These are phyloP conservation scores for Lepus townsendii DNA, from an alignment of 2,797 vertebrate species.

Conservation along the genomic window DNA sequence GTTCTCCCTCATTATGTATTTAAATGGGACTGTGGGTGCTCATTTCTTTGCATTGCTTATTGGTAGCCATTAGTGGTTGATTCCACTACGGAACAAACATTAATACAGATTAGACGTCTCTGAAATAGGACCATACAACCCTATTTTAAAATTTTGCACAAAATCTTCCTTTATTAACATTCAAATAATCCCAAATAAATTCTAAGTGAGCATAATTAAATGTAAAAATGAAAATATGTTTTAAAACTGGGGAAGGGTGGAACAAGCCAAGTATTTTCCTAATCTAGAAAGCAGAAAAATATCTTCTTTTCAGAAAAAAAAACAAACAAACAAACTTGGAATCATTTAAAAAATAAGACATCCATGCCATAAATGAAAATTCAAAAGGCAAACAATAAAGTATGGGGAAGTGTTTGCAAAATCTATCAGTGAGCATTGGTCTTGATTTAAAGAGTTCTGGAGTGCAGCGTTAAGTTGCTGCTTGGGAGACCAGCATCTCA, in stretches of 20 bases:
- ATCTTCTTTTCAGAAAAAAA: neutral
- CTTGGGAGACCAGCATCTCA: too few species aligned
- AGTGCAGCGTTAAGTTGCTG: too few species aligned
- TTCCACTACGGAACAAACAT: neutral
- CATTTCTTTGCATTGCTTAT: neutral
- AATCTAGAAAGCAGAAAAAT: constrained; percentile 16
- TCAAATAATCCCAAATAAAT: constrained; percentile 35
- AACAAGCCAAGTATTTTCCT: constrained; percentile 26
- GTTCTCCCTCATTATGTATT: neutral
- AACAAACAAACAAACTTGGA: neutral
- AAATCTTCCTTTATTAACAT: constrained; percentile 38
- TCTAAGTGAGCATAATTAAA: constrained; percentile 47
- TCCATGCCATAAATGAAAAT: constrained; percentile 37
- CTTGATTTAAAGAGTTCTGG: neutral
- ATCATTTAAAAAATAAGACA: neutral
- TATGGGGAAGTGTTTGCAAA: constrained; percentile 9
- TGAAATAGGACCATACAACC: constrained; percentile 12
- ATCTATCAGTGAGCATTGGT: neutral
- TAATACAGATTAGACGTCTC: constrained; percentile 15
- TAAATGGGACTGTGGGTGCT: neutral
- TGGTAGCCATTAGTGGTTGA: neutral
- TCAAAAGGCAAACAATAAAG: constrained; percentile 36
- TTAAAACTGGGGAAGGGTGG: neutral
- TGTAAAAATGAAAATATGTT: constrained; percentile 25
- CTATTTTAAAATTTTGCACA: constrained; percentile 20